A percentile compares a stretch with the other conserved stretches of the same genome.
Conservation (phyloP, 2,113 vertebrate species). For the Cavia porcellus region DNA sequence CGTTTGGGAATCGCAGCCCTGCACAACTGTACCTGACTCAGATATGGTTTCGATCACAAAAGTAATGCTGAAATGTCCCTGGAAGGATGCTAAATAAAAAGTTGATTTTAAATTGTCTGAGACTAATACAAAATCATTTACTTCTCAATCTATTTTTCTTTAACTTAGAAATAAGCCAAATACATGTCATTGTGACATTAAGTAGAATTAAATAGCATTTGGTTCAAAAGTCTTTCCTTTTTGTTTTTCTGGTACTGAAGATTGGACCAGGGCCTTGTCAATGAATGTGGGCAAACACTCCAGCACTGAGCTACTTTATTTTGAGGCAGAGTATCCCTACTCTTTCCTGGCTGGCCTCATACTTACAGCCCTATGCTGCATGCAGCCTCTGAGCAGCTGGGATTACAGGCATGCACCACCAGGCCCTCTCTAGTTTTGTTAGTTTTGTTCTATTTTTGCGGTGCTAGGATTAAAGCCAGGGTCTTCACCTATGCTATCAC, state of each 20-base stretch:
- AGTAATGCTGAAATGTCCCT: slow-evolving; percentile 36
- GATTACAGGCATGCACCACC: background rate
- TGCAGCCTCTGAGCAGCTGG: background rate
- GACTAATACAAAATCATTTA: slow-evolving; percentile 28
- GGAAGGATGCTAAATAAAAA: slow-evolving; percentile 7
- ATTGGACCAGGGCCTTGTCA: background rate
- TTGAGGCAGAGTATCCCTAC: background rate
- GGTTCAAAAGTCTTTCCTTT: background rate
- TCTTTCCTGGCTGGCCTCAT: background rate
- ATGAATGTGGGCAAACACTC: background rate
- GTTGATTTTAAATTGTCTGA: slow-evolving; percentile 32
- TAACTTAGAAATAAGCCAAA: slow-evolving; percentile 50
- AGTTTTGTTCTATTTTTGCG: background rate
- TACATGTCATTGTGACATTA: slow-evolving; percentile 2
- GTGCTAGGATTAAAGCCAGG: background rate
- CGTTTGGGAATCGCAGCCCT: too few relatives aligned
- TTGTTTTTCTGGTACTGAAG: background rate
- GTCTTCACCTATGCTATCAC: background rate
- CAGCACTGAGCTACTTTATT: background rate
- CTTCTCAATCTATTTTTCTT: slow-evolving; percentile 3
- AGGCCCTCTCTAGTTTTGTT: background rate
- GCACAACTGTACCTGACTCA: background rate
- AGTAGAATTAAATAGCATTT: slow-evolving; percentile 4
- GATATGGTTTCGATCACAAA: slow-evolving; percentile 8
- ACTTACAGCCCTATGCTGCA: background rate